Conservation (phyloP, 2,888 invertebrate species). For the Phengaris arion region DNA sequence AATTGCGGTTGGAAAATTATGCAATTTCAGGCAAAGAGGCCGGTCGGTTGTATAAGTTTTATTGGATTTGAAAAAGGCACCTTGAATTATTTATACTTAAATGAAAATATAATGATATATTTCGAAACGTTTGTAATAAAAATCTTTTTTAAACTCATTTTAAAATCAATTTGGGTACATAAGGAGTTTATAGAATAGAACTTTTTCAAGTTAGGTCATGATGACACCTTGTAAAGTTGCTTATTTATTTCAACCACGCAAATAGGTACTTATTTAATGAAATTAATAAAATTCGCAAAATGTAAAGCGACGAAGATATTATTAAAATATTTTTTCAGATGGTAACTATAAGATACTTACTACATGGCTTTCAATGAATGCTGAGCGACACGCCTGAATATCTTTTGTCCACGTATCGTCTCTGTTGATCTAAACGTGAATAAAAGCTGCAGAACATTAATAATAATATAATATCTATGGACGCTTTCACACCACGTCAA, state of each 20-base stretch:
- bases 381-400: too few species aligned
- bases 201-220: too few species aligned
- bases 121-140: neutral
- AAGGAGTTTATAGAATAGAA: too few species aligned
- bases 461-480: too few species aligned
- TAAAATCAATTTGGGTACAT: neutral
- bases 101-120: conserved; percentile 6
- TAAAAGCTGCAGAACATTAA: neutral
- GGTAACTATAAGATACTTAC: neutral
- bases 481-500: too few species aligned
- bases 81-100: neutral
- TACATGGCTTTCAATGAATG: too few species aligned
- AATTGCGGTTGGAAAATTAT: conserved; percentile 55
- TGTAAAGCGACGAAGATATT: too few species aligned
- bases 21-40: conserved; percentile 44
- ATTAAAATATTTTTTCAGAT: too few species aligned
- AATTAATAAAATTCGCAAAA: too few species aligned
- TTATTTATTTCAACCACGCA: too few species aligned
- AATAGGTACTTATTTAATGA: too few species aligned
- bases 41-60: conserved; percentile 50
- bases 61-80: conserved; percentile 35
- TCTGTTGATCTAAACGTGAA: neutral
- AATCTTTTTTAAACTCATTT: neutral
- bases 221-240: too few species aligned
- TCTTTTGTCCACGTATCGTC: neutral